A percentile compares a stretch with the other conserved stretches of the same genome.
Evolutionary conservation across 2,113 vertebrate species (phyloP).

Genomic region (Nesospiza acunhae): DNA sequence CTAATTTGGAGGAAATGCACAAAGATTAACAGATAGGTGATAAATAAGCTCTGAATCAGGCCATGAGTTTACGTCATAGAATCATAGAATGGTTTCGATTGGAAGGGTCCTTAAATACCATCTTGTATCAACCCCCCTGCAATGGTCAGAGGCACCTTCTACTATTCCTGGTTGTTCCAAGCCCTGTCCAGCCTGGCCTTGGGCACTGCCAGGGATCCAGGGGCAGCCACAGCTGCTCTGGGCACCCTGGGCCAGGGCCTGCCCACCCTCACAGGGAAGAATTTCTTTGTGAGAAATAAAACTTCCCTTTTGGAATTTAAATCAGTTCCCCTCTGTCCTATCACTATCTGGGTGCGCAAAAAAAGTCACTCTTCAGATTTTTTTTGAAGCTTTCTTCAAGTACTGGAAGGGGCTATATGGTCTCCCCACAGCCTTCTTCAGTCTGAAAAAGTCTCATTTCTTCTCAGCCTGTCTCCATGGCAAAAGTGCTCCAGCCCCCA

Average conservation of each 20-base stretch:
- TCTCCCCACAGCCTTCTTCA: background rate
- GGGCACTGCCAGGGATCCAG: background rate
- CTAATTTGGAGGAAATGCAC: background rate
- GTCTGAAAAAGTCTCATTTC: background rate
- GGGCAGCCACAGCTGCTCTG: background rate
- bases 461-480: background rate
- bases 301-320: background rate
- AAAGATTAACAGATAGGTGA: background rate
- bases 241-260: fast-evolving
- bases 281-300: background rate
- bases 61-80: fast-evolving
- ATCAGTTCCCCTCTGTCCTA: background rate
- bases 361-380: background rate
- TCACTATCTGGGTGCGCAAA: background rate
- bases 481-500: background rate
- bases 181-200: fast-evolving
- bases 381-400: background rate
- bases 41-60: background rate
- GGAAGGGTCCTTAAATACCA: background rate
- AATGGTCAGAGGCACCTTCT: background rate
- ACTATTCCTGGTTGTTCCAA: background rate
- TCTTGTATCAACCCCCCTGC: background rate
- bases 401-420: background rate
- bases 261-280: fast-evolving
- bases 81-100: background rate